These are phyloP conservation scores for Equus quagga DNA, from an alignment of 2,113 vertebrate species.

Conservation along the genomic window DNA sequence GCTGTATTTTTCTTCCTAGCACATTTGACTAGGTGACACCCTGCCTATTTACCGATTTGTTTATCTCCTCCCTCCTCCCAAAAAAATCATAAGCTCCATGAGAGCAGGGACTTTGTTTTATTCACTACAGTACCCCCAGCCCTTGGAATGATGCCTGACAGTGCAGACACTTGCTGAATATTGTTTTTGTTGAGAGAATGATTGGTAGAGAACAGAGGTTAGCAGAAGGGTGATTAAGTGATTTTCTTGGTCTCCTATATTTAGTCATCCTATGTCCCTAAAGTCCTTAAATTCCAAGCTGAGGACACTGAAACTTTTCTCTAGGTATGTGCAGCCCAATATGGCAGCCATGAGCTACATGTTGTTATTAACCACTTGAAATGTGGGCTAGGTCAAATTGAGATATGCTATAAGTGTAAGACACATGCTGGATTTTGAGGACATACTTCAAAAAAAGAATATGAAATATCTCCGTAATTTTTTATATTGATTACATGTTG, in stretches of 20 bases:
- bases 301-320: neutral
- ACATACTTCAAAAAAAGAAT: neutral
- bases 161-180: neutral
- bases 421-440: neutral
- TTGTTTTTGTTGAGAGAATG: conserved; percentile 33
- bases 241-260: neutral
- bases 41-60: neutral
- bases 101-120: neutral
- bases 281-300: neutral
- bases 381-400: neutral
- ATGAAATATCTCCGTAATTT: neutral
- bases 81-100: neutral
- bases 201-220: neutral
- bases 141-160: neutral
- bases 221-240: neutral
- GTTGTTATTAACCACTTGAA: neutral
- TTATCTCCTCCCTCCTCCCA: neutral
- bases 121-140: neutral
- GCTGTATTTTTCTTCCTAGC: neutral
- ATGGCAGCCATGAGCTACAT: neutral
- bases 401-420: neutral
- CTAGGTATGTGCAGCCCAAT: neutral
- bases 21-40: conserved; percentile 32
- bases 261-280: neutral
- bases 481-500: neutral